phyloP scores from a whole-genome alignment of 2,113 vertebrate species.

The Tyrannus savana region DNA sequence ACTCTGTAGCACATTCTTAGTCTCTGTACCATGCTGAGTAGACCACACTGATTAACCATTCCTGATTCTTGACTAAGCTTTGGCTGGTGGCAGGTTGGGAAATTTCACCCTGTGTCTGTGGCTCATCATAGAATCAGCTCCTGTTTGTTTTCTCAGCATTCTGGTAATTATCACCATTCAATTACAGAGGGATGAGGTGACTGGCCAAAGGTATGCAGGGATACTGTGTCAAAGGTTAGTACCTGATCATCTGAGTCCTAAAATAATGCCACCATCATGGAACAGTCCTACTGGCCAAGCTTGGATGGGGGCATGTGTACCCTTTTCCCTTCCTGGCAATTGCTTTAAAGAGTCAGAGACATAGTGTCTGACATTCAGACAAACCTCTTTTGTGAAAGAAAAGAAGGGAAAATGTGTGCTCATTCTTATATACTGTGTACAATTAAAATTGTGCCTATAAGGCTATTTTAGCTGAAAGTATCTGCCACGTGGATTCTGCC shows the following conservation, averaged over 20 bases:
- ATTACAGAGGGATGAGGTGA: background rate
- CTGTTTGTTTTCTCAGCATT: background rate
- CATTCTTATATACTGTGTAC: background rate
- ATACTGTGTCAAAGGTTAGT: background rate
- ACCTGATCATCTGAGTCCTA: background rate
- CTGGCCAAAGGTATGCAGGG: background rate
- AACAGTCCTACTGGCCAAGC: background rate
- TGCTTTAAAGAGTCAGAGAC: background rate
- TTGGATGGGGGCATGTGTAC: too few species aligned
- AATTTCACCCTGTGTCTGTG: background rate
- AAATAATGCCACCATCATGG: background rate
- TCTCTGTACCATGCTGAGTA: background rate
- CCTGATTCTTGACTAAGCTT: background rate
- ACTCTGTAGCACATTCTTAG: background rate
- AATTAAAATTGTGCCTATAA: background rate
- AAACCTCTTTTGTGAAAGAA: background rate
- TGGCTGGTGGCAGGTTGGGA: background rate
- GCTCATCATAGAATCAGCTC: background rate
- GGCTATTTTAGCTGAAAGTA: background rate
- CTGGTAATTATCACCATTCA: background rate
- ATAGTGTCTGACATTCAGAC: background rate
- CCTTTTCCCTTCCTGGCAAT: background rate
- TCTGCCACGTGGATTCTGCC: background rate
- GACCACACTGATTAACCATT: background rate
- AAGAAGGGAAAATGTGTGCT: background rate